Evolutionary conservation across 2,888 invertebrate species (phyloP), one percentile per base, ranked within the genome.

Genomic region (Drosophila dives): DNA sequence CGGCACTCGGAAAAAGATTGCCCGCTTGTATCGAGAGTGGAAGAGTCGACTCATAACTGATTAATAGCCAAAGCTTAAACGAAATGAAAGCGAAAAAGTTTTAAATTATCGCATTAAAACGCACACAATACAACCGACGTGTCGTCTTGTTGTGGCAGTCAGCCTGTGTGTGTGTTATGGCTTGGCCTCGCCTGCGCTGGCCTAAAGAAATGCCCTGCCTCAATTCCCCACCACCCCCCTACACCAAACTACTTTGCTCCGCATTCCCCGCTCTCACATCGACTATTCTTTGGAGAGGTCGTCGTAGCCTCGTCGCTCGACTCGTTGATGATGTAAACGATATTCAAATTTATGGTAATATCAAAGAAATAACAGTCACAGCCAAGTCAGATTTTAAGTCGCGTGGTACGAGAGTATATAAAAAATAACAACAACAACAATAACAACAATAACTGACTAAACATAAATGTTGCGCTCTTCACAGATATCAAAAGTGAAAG

Each of bases 311-410:
- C 38, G 55, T 60, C 49, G 64, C 40, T 65, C 53, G 58, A 40
- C 55, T 50, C 42, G 66, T 38, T 65, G 77, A 83, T 82, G 82
- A 83, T 82, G 82, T 82, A 82, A 82, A 83, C 82, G 81, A 74
- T 80, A 83, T 83, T 82, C 84, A 82, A 82, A 83, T 83, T 82
- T 82, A 82, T 82, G 82, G 71, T 81, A 82, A 84, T 77, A 82
- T 54, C 70, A 74, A 74, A 82, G 75, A 81, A 70, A 78, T 65
- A 78, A 80, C 75, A 76, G 64, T 72, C 68, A 58, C 68, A 62
- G 64, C 45, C 59, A 69, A 75, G 59, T 72, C 80, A 76, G 80
- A 77, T 78, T 71, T 81, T 72, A 72, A 80, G 63, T 72, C 77
- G 77, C 63, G 60, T 79, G 71, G 50, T 60, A 53, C 1, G n/a